Evolutionary conservation across 1,140 invertebrate species (phyloP).

Genomic region (Hydropsyche tenuis): DNA sequence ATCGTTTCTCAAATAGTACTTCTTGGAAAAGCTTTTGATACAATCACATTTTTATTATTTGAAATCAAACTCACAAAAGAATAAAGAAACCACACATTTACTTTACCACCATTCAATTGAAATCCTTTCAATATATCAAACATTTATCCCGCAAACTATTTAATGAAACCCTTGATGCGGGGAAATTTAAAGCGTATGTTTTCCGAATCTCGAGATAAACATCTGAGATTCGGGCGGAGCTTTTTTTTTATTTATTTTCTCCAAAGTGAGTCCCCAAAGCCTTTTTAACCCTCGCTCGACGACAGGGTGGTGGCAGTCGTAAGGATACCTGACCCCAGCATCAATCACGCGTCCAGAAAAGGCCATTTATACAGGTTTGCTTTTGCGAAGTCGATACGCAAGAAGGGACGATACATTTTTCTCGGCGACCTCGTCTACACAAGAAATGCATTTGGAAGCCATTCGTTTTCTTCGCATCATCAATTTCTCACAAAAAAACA

Average conservation of each 20-base stretch:
- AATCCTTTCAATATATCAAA: too few relatives aligned
- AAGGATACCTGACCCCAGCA: slow-evolving; percentile 45
- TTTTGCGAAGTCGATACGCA: slow-evolving; percentile 25
- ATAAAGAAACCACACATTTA: too few relatives aligned
- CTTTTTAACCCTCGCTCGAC: slow-evolving; percentile 44
- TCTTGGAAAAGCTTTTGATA: too few relatives aligned
- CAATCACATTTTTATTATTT: too few relatives aligned
- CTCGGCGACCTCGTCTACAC: slow-evolving; percentile 35
- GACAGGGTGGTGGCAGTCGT: slow-evolving; percentile 32
- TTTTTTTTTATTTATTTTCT: not conserved
- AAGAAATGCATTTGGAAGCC: slow-evolving; percentile 44
- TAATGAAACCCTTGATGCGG: too few relatives aligned
- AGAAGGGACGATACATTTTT: slow-evolving; percentile 29
- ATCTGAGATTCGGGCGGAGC: slow-evolving; percentile 41
- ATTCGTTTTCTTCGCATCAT: slow-evolving; percentile 37
- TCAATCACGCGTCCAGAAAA: slow-evolving; percentile 47
- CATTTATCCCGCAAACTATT: too few relatives aligned
- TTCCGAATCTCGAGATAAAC: slow-evolving; percentile 43
- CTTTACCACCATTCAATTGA: too few relatives aligned
- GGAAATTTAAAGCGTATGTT: too few relatives aligned
- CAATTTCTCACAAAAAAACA: too few relatives aligned
- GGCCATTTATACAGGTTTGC: slow-evolving; percentile 50
- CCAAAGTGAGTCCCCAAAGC: slow-evolving; percentile 39
- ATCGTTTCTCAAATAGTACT: too few relatives aligned
- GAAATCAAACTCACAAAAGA: too few relatives aligned